Base-by-base conservation (phyloP, 2,113 vertebrate genomes). In the Salvelinus fontinalis region DNA sequence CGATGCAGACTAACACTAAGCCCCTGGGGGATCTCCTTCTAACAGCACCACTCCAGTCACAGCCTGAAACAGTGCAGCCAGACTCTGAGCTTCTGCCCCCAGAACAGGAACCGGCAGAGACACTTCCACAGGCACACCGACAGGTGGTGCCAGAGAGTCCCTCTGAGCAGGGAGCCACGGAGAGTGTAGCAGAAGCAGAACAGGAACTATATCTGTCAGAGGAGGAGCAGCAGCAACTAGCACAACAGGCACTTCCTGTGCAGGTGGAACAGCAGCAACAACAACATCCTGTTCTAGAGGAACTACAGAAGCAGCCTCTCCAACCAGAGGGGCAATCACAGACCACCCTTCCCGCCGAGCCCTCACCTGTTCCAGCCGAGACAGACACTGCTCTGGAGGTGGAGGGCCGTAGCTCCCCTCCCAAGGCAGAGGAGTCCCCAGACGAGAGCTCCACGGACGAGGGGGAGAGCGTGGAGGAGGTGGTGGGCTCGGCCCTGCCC, bases 401-500 rank as follows among this genome's bases (percentile, higher is more conserved):
- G 34, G 48, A 68, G 8, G 49, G 8, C 48, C 31, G 18, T 7
- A 51, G 59, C 60, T 78, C 76, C 27, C 54, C 12, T 0, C n/a
- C 31, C 6, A 7, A 74, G 51, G 71, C 8, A 8, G 76, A 87
- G 59, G 83, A 85, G n/a, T 90, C 84, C 0, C 65, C 82, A 0
- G 83, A 81, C 0, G 85, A 88, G 26, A 85, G 83, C 82, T 87
- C 85, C 16, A 75, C 79, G 7, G 88, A 88, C 1, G 85, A 86
- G 18, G 84, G 67, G 1, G 85, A 84, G 73, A 73, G 77, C 75
- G 76, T 80, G 2, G 48, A 8, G 44, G 0, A 1, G 72, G 81
- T 31, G 1, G 2, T 24, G 0, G 26, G 34, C 22, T 84, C 82
- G 6, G 67, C 26, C 29, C 90, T 98, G 24, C 96, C 95, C 80